Conservation (phyloP, 1,140 invertebrate genomes). For the Heliconius hewitsoni region DNA sequence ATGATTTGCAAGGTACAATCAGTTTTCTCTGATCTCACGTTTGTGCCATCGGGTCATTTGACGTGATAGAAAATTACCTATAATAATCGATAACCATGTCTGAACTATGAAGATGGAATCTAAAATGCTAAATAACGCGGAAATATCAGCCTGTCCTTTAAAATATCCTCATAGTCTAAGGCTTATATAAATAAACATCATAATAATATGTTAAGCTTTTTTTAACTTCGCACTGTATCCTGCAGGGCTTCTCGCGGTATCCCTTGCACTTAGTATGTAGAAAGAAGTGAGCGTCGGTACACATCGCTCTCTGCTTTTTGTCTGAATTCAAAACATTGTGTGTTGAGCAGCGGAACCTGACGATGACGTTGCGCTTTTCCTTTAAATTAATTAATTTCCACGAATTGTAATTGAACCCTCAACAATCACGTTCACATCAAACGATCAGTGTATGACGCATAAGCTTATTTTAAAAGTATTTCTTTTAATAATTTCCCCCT, state of each 20-base stretch:
- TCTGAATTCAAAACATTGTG: background rate
- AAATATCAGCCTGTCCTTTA: slow-evolving; percentile 21
- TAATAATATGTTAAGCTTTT: background rate
- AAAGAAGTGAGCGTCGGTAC: background rate
- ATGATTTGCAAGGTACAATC: slow-evolving; percentile 1
- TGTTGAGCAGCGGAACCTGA: too few species aligned
- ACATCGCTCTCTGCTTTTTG: background rate
- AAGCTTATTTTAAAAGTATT: too few species aligned
- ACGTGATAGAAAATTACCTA: slow-evolving; percentile 37
- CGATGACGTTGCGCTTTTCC: too few species aligned
- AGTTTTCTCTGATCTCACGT: slow-evolving; percentile 34
- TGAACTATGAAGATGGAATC: slow-evolving; percentile 26
- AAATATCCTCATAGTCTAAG: background rate
- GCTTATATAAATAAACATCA: background rate
- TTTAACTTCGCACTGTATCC: background rate
- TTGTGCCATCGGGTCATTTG: slow-evolving; percentile 29
- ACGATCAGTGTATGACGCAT: too few species aligned
- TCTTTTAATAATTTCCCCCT: too few species aligned
- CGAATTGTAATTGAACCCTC: too few species aligned
- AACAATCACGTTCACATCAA: too few species aligned
- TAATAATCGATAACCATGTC: slow-evolving; percentile 38
- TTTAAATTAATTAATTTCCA: background rate
- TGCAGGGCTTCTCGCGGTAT: too few species aligned
- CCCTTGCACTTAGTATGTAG: too few species aligned
- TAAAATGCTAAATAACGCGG: slow-evolving; percentile 25